phyloP scores from a whole-genome alignment of 2,888 invertebrate species.

The Callosobruchus maculatus region DNA sequence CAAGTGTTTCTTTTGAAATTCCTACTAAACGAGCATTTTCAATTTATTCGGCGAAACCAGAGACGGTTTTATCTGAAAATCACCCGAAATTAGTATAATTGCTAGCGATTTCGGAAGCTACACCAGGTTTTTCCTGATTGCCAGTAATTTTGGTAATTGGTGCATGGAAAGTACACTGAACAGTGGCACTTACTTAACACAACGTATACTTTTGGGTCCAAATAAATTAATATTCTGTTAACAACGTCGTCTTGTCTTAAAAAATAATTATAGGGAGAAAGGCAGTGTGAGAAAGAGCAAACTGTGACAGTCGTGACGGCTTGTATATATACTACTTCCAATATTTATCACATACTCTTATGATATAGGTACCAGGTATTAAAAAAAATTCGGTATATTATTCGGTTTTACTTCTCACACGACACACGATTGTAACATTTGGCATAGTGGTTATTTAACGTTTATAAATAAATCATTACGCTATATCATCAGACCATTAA shows the following conservation, averaged over 20 bases:
- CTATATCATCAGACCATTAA: too few species aligned
- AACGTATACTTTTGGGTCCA: background rate
- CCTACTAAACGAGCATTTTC: background rate
- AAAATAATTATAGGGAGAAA: background rate
- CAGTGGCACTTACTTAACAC: background rate
- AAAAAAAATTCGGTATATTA: too few species aligned
- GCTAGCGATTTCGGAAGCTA: background rate
- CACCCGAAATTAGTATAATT: background rate
- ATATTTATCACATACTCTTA: too few species aligned
- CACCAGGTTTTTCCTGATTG: background rate
- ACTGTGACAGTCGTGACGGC: background rate
- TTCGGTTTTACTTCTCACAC: too few species aligned
- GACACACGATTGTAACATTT: too few species aligned
- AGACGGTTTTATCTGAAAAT: background rate
- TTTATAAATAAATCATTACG: too few species aligned
- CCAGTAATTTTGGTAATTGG: background rate
- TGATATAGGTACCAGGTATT: too few species aligned
- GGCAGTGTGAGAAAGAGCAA: background rate
- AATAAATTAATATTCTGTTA: background rate
- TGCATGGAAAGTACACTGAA: background rate
- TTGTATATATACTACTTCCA: too few species aligned
- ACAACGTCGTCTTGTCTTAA: background rate
- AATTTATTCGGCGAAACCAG: background rate
- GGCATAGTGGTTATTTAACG: too few species aligned
- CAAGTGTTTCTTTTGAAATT: background rate